Evolutionary conservation across 2,888 invertebrate species (phyloP).

Genomic region (Rotaria sp.): DNA sequence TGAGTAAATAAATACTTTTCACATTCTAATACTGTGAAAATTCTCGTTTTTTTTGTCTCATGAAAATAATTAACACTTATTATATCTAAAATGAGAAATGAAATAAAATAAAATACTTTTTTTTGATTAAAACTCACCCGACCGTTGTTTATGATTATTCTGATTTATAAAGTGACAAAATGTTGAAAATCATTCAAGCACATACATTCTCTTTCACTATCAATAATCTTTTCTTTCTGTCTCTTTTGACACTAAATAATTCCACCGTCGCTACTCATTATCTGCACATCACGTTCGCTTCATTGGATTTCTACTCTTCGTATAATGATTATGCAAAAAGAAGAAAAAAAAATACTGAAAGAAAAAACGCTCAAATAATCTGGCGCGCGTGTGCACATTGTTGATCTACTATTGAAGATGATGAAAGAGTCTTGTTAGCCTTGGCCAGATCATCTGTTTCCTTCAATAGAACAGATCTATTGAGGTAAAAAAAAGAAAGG

Average conservation of each 20-base stretch:
- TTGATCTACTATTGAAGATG: not conserved
- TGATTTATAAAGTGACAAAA: not conserved
- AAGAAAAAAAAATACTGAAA: not conserved
- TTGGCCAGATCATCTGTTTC: conserved; percentile 21
- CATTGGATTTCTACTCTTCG: not conserved
- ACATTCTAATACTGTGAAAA: too few species aligned
- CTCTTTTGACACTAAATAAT: not conserved
- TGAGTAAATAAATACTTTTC: too few species aligned
- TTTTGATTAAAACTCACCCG: too few species aligned
- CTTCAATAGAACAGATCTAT: not conserved
- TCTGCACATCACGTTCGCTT: not conserved
- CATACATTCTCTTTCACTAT: not conserved
- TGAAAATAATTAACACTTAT: too few species aligned
- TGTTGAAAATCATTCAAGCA: not conserved
- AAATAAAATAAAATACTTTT: too few species aligned
- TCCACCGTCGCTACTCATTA: not conserved
- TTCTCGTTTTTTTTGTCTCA: too few species aligned
- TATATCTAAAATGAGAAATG: too few species aligned
- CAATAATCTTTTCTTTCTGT: not conserved
- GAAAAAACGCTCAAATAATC: not conserved
- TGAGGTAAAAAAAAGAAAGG: not conserved
- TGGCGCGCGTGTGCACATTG: not conserved
- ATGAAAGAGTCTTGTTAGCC: not conserved
- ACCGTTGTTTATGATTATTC: not conserved
- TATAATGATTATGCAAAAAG: not conserved